Evolutionary conservation across 1,140 invertebrate genomes (phyloP).

Genomic region (Wasmannia auropunctata): DNA sequence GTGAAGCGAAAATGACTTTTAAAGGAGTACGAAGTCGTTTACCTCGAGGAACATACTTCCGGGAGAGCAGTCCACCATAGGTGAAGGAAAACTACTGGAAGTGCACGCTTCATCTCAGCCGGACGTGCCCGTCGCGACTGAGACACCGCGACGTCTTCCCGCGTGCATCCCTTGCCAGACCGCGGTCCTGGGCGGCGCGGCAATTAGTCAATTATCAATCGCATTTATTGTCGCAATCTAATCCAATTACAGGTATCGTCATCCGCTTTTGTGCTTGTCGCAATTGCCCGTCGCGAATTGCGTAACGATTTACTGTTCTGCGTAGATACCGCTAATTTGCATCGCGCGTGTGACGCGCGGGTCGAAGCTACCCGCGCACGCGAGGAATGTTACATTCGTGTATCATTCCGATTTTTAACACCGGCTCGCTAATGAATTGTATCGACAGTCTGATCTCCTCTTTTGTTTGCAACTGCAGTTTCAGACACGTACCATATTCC

Average conservation of each 20-base stretch:
- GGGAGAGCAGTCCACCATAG: conserved; percentile 62
- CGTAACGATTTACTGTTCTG: conserved; percentile 32
- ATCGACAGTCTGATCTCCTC: neutral
- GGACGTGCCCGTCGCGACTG: conserved; percentile 63
- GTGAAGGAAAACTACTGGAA: conserved; percentile 65
- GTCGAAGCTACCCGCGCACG: neutral
- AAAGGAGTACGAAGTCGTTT: conserved; percentile 53
- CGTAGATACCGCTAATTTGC: neutral
- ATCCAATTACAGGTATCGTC: conserved; percentile 74
- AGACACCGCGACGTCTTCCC: conserved; percentile 34
- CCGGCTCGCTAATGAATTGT: neutral
- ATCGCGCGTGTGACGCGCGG: too few species aligned
- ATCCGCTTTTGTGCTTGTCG: neutral
- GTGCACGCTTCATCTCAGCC: conserved; percentile 74
- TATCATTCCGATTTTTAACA: conserved; percentile 2
- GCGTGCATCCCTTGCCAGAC: conserved; percentile 5
- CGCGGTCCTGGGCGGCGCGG: conserved; percentile 7
- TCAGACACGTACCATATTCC: neutral
- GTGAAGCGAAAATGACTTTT: conserved; percentile 45
- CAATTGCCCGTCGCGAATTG: conserved; percentile 52
- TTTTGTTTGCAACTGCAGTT: neutral
- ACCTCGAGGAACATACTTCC: conserved; percentile 66
- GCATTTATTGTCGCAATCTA: conserved; percentile 76
- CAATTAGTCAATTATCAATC: conserved; percentile 73
- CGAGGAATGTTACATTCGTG: neutral